These are phyloP conservation scores for Uloborus diversus DNA, from an alignment of 1,140 invertebrate genomes.

Conservation along the genomic window DNA sequence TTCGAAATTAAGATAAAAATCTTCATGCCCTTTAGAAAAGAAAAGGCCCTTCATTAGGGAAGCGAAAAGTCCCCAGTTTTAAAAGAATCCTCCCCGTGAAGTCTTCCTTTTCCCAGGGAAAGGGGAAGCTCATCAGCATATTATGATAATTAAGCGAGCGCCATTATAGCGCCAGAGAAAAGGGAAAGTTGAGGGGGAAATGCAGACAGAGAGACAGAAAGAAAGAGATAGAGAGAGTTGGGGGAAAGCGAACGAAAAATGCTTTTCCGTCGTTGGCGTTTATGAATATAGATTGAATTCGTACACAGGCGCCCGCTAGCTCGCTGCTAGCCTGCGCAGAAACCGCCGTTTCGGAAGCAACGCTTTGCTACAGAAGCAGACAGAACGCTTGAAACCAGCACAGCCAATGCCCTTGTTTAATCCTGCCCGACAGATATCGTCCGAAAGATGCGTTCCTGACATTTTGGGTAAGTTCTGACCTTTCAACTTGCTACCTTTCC, in stretches of 20 bases:
- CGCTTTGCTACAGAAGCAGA: neutral
- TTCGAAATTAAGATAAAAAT: conserved; percentile 37
- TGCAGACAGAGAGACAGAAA: neutral
- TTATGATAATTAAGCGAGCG: conserved; percentile 52
- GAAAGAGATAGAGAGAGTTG: neutral
- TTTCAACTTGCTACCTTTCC: neutral
- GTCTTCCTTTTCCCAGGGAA: neutral
- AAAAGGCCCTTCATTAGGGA: conserved; percentile 11
- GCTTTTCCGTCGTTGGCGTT: conserved; percentile 42
- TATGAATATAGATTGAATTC: conserved; percentile 55
- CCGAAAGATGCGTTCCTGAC: neutral
- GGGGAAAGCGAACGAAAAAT: conserved; percentile 10
- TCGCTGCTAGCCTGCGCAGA: conserved; percentile 31
- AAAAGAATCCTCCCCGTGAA: neutral
- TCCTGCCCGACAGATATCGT: too few species aligned
- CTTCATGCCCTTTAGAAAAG: neutral
- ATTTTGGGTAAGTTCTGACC: neutral
- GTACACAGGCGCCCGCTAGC: conserved; percentile 7
- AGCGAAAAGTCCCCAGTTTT: neutral
- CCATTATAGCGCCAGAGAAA: conserved; percentile 27
- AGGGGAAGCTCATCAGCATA: conserved; percentile 39
- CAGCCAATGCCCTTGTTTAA: neutral
- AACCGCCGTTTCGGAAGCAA: too few species aligned
- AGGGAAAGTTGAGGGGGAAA: neutral
- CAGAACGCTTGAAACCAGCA: too few species aligned